Percentiles rank a stretch among this genome's conserved stretches.
phyloP scores from a whole-genome alignment of 2,797 vertebrate genomes.

The Menidia menidia region DNA sequence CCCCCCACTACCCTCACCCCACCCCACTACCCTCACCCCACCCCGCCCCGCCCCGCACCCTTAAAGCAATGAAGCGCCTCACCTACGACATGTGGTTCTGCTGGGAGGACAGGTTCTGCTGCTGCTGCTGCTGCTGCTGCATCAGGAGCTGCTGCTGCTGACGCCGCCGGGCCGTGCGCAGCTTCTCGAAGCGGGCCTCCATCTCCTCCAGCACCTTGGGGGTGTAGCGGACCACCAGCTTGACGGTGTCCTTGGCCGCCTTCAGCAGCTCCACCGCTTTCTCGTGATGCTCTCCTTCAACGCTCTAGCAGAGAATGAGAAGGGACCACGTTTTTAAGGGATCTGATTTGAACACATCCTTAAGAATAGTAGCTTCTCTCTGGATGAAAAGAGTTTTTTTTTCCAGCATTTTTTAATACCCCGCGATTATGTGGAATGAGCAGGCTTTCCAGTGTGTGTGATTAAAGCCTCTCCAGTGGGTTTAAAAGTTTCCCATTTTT shows the following conservation, averaged over 20 bases:
- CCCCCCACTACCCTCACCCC: neutral
- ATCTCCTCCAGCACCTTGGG: slow-evolving; percentile 99
- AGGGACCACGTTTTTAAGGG: slow-evolving; percentile 5
- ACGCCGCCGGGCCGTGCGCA: slow-evolving; percentile 93
- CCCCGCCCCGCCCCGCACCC: slow-evolving; percentile 34
- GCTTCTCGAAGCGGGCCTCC: slow-evolving; percentile 98
- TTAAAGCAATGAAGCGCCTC: slow-evolving; percentile 89
- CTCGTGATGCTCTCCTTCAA: slow-evolving; percentile 98
- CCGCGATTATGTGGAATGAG: slow-evolving; percentile 3
- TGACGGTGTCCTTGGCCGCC: slow-evolving; percentile 96
- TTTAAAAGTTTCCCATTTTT: slow-evolving; percentile 8
- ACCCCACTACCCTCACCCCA: neutral
- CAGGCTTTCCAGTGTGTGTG: neutral
- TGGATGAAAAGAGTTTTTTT: neutral
- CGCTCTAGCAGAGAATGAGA: slow-evolving; percentile 83
- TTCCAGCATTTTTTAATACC: slow-evolving; percentile 8
- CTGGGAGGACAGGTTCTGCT: slow-evolving; percentile 89
- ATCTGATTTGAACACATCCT: slow-evolving; percentile 18
- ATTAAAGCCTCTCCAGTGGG: neutral
- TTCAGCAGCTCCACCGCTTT: slow-evolving; percentile 97
- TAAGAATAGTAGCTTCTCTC: slow-evolving; percentile 7
- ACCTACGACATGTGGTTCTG: slow-evolving; percentile 99
- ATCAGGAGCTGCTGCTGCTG: slow-evolving; percentile 97
- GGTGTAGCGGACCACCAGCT: slow-evolving; percentile 98
- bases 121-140: slow-evolving; percentile 92